Percentiles rank a stretch among this genome's conserved stretches.
Evolutionary conservation across 2,888 invertebrate genomes (phyloP).

Genomic region (Cephus spinipes): DNA sequence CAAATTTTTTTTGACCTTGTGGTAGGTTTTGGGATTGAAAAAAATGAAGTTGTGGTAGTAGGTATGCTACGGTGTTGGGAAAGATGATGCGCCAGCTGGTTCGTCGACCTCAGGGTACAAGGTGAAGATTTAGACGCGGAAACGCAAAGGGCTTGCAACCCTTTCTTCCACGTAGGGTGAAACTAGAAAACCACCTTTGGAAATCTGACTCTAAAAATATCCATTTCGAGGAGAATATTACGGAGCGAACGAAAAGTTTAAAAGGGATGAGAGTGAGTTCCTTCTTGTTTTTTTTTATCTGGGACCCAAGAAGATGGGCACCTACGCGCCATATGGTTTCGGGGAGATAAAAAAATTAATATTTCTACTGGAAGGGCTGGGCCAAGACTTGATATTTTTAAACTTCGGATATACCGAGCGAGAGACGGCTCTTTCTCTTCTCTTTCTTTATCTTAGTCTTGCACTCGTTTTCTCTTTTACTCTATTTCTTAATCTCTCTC

Average conservation of each 20-base stretch:
- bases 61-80: not conserved
- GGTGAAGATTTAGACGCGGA: slow-evolving; percentile 26
- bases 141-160: slow-evolving; percentile 24
- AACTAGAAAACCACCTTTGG: slow-evolving; percentile 19
- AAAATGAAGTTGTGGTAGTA: not conserved
- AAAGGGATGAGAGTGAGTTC: not conserved
- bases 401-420: slow-evolving; percentile 22
- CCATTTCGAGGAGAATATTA: slow-evolving; percentile 24
- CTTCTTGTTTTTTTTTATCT: slow-evolving; percentile 18
- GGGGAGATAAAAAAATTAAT: slow-evolving; percentile 51
- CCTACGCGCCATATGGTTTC: slow-evolving; percentile 54
- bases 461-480: not conserved
- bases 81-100: slow-evolving; percentile 2
- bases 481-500: slow-evolving; percentile 2
- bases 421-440: slow-evolving; percentile 3
- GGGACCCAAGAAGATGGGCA: slow-evolving; percentile 37
- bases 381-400: slow-evolving; percentile 32
- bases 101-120: slow-evolving; percentile 15
- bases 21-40: not conserved
- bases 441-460: not conserved
- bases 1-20: not conserved
- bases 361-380: slow-evolving; percentile 35
- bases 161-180: slow-evolving; percentile 11
- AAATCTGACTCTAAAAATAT: slow-evolving; percentile 43
- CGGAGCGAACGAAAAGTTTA: not conserved